Conservation (phyloP, 2,888 invertebrate genomes). For the Seladonia tumulorum region DNA sequence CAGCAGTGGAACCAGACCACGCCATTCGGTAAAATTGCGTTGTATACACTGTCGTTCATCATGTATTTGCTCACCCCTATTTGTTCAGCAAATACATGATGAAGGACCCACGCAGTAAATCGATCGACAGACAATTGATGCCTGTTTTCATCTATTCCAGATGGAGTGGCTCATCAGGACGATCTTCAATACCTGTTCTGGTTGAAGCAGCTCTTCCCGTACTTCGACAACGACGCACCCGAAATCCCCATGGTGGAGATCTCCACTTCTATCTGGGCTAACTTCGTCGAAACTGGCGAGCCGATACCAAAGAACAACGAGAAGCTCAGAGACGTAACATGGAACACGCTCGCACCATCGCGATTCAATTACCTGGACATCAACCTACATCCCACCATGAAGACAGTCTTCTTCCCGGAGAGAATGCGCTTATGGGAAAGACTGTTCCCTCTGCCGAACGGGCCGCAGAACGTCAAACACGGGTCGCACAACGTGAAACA, state of each 20-base stretch:
- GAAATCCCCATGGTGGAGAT: constrained; percentile 84
- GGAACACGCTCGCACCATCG: constrained; percentile 81
- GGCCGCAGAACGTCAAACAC: constrained; percentile 14
- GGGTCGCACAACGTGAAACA: constrained; percentile 14
- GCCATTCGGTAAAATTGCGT: constrained; percentile 82
- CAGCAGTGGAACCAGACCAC: constrained; percentile 85
- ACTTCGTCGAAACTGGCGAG: constrained; percentile 85
- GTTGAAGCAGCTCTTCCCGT: constrained; percentile 79
- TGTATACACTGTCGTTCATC: background rate
- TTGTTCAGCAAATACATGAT: background rate
- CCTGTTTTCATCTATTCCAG: constrained; percentile 71
- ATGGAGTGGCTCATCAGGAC: constrained; percentile 84
- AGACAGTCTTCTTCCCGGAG: constrained; percentile 81
- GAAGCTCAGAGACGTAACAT: constrained; percentile 73
- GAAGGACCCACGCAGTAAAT: background rate
- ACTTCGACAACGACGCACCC: constrained; percentile 83
- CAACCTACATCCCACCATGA: constrained; percentile 80
- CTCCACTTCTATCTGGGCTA: constrained; percentile 83
- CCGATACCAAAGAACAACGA: constrained; percentile 82
- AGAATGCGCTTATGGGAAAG: constrained; percentile 83
- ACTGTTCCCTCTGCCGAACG: constrained; percentile 77
- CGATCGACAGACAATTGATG: background rate
- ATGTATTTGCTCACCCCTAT: background rate
- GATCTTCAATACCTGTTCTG: constrained; percentile 86
- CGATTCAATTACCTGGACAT: constrained; percentile 84